Base-by-base conservation (phyloP, 2,888 invertebrate species). In the Aporophyla nigra region DNA sequence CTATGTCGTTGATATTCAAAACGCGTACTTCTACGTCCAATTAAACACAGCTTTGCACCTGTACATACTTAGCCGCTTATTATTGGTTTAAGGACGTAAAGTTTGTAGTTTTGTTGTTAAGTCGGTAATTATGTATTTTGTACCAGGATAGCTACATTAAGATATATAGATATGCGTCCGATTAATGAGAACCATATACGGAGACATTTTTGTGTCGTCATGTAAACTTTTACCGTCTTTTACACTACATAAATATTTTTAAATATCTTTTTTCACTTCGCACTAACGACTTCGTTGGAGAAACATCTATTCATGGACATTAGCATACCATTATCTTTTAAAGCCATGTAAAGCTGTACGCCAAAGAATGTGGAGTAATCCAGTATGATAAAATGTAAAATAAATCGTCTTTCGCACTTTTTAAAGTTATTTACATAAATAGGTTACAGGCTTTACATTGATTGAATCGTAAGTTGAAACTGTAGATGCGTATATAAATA, bases 1-100 rank as follows among this genome's bases (percentile, higher is more conserved):
- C 93, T 93, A 92, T 93, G 92, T 93, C 90, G 91, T 94, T 93
- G 93, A 94, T 93, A 95, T 94, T 93, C 93, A 90, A 91, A 92
- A 88, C 91, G 91, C 92, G 90, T 90, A 89, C 92, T 90, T 91
- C 87, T 90, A 88, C 82, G 80, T 91, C 91, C 93, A 94, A 94
- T 94, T 94, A 94, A 93, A 91, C 88, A 88, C 33, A 86, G 83
- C 85, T 78, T 87, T 72, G 81, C 88, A 88, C 82, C 85, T 87
- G 88, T 88, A 86, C 88, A 87, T 89, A 87, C 88, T 86, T 86
- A 86, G 76, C 75, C 78, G 83, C 86, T 81, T 83, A 80, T 82
- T 86, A 82, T 84, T 82, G 74, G 61, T 82, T 80, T 80, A 82
- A 83, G 74, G 71, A 69, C 81, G 68, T 85, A 72, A 74, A 81